phyloP scores from a whole-genome alignment of 2,888 invertebrate species.

The Lithosia quadra region DNA sequence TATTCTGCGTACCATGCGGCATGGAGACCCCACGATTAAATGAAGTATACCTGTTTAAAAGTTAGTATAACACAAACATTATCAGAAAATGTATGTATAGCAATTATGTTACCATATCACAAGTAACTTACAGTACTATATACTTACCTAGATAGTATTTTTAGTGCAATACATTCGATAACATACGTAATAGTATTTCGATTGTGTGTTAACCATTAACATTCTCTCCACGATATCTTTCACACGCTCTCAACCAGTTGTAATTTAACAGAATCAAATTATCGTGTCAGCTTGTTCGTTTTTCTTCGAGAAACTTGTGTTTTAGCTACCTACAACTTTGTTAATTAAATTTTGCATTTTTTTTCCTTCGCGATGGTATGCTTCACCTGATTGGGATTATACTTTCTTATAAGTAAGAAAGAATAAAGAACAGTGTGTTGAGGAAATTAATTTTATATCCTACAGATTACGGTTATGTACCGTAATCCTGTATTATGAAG shows the following conservation, averaged over 20 bases:
- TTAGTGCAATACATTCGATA: conserved; percentile 7
- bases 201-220: conserved; percentile 44
- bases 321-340: conserved; percentile 82
- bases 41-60: no score
- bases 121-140: no score
- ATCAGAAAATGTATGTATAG: no score
- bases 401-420: conserved; percentile 63
- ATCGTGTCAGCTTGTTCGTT: conserved; percentile 83
- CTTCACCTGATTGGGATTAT: conserved; percentile 67
- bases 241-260: conserved; percentile 72
- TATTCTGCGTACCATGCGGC: not conserved
- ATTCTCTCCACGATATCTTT: conserved; percentile 73
- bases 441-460: conserved; percentile 17
- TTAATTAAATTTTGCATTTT: conserved; percentile 85
- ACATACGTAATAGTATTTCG: conserved; percentile 28
- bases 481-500: not conserved
- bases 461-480: not conserved
- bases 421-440: conserved; percentile 31
- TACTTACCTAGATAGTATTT: no score
- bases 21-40: not conserved
- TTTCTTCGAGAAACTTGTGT: conserved; percentile 84
- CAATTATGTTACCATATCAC: no score
- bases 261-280: conserved; percentile 83
- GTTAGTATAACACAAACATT: no score
- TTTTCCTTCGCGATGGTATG: conserved; percentile 64